Evolutionary conservation across 2,113 vertebrate species (phyloP).

Genomic region (Sarotherodon lohbergeri): DNA sequence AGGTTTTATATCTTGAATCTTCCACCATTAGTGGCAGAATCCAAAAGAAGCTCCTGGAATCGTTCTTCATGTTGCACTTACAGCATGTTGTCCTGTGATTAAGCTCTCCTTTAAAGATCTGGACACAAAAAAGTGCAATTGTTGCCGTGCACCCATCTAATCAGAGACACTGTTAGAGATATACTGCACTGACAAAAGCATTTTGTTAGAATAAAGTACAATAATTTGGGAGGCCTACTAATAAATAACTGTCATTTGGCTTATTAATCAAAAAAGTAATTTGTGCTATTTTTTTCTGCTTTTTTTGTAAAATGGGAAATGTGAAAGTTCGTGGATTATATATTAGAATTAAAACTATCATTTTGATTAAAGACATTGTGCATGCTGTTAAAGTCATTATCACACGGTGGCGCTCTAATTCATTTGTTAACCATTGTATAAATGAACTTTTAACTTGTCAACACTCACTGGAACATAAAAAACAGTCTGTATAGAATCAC

Average conservation of each 20-base stretch:
- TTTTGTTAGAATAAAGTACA: not conserved
- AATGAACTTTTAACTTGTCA: not conserved
- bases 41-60: slow-evolving; percentile 34
- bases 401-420: not conserved
- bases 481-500: not conserved
- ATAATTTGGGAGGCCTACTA: not conserved
- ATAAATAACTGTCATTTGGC: not conserved
- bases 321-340: rapidly evolving
- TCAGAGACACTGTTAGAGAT: not conserved
- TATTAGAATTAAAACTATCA: not conserved
- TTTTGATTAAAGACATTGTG: not conserved
- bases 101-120: slow-evolving; percentile 50
- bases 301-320: rapidly evolving
- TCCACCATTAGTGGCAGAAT: slow-evolving; percentile 49
- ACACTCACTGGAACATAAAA: not conserved
- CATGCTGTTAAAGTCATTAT: rapidly evolving
- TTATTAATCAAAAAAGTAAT: not conserved
- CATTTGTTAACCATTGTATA: not conserved
- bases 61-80: not conserved
- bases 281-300: not conserved
- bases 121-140: not conserved
- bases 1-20: not conserved
- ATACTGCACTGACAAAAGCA: not conserved
- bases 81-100: slow-evolving; percentile 23
- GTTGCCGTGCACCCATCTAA: rapidly evolving